A percentile compares a stretch with the other conserved stretches of the same genome.
Evolutionary conservation across 92 coral and sea anemone genomes (phyloP).

Genomic region (Epizoanthus stellaris): DNA sequence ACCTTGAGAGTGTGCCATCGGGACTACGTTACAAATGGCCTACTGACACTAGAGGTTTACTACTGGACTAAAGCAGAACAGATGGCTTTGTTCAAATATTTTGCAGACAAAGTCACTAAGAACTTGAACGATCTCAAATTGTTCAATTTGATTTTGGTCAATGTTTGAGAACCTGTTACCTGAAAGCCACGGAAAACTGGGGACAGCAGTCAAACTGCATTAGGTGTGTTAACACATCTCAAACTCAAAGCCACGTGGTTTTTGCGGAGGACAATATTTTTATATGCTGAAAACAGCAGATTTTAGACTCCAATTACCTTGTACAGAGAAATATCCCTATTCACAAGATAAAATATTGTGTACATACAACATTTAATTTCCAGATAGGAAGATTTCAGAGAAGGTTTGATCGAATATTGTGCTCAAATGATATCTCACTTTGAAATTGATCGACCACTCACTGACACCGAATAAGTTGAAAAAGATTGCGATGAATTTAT

Average conservation of each 20-base stretch:
- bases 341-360: conserved; percentile 31
- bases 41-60: background rate
- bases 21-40: background rate
- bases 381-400: conserved; percentile 28
- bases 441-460: conserved; percentile 30
- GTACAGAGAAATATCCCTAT: conserved; percentile 26
- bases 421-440: conserved; percentile 18
- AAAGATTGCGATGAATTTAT: conserved; percentile 36
- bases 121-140: conserved; percentile 23
- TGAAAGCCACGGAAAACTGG: conserved; percentile 34
- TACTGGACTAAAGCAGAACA: background rate
- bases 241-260: conserved; percentile 47
- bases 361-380: conserved; percentile 37
- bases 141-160: conserved; percentile 35
- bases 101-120: background rate
- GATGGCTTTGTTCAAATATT: background rate
- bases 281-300: conserved; percentile 36
- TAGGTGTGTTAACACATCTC: conserved; percentile 26
- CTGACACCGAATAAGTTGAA: conserved; percentile 5
- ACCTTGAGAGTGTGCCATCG: background rate
- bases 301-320: conserved; percentile 3
- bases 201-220: conserved; percentile 19
- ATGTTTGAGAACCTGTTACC: conserved; percentile 10
- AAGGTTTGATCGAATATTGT: conserved; percentile 15
- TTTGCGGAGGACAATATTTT: conserved; percentile 42